A percentile compares a stretch with the other conserved stretches of the same genome.
Conservation (phyloP, 2,113 vertebrate genomes). For the Spea bombifrons region DNA sequence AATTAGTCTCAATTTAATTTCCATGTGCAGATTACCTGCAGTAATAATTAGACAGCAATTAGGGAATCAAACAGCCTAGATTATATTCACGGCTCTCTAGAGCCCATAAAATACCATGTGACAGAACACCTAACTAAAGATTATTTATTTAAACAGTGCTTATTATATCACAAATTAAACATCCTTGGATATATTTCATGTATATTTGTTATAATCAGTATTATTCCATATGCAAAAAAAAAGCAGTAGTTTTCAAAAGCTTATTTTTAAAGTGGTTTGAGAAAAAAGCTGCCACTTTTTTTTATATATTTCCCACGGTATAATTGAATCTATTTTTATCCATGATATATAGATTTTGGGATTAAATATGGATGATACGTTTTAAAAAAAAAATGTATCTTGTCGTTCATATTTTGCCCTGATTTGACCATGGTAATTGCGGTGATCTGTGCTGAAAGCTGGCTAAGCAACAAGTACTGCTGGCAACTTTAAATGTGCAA, state of each 20-base stretch:
- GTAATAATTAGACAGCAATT: slow-evolving; percentile 40
- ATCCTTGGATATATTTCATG: slow-evolving; percentile 7
- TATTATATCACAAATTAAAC: neutral
- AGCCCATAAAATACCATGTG: slow-evolving; percentile 22
- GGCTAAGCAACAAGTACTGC: too few species aligned
- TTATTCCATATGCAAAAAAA: neutral
- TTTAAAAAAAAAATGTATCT: too few species aligned
- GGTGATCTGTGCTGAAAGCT: too few species aligned
- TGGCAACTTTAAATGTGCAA: too few species aligned
- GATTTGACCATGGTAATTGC: too few species aligned
- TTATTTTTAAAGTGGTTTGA: neutral
- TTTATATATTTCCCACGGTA: too few species aligned
- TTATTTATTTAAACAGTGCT: slow-evolving; percentile 8
- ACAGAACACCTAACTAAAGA: slow-evolving; percentile 5
- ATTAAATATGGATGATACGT: too few species aligned
- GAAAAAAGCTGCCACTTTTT: neutral
- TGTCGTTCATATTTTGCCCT: too few species aligned
- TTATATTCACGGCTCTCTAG: slow-evolving; percentile 20
- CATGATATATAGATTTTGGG: too few species aligned
- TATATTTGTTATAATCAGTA: neutral
- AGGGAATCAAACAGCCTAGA: slow-evolving; percentile 12
- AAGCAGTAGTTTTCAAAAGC: neutral
- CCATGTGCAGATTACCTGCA: slow-evolving; percentile 24
- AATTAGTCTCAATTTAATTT: slow-evolving; percentile 25
- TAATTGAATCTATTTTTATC: too few species aligned